Conservation (phyloP, 2,888 invertebrate genomes). For the Diploptera punctata region DNA sequence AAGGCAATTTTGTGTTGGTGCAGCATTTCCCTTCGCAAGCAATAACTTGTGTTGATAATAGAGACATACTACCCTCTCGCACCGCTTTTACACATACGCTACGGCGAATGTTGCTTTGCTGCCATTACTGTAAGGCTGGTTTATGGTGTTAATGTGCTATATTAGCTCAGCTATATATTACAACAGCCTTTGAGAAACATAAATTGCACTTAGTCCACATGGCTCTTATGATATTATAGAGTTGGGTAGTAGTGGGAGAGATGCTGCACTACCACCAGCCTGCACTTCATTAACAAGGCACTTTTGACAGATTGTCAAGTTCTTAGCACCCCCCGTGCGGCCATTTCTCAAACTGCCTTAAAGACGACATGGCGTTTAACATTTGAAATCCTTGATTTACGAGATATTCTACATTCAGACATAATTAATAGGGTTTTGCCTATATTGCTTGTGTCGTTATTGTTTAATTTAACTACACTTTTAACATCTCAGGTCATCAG, state of each 20-base stretch:
- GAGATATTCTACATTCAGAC: no score
- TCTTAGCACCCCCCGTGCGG: neutral
- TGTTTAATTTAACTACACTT: no score
- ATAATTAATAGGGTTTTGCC: no score
- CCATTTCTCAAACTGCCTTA: neutral
- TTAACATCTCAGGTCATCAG: no score
- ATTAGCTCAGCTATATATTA: constrained; percentile 55
- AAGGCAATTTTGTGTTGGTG: constrained; percentile 21
- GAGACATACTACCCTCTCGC: constrained; percentile 59
- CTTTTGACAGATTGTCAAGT: constrained; percentile 19
- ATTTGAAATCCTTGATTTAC: no score
- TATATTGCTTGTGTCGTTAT: no score
- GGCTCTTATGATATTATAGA: constrained; percentile 16
- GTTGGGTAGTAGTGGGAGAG: no score
- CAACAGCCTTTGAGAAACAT: constrained; percentile 47
- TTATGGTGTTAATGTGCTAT: constrained; percentile 59
- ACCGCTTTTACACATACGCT: constrained; percentile 49
- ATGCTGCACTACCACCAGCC: neutral
- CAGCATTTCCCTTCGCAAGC: constrained; percentile 12
- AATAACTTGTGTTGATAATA: constrained; percentile 50
- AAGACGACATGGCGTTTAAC: neutral
- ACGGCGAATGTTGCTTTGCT: constrained; percentile 41
- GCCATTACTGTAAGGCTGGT: constrained; percentile 58
- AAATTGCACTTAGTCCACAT: constrained; percentile 39
- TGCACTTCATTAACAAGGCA: constrained; percentile 7